Evolutionary conservation across 2,888 invertebrate genomes (phyloP).

Genomic region (Cantharis rufa): DNA sequence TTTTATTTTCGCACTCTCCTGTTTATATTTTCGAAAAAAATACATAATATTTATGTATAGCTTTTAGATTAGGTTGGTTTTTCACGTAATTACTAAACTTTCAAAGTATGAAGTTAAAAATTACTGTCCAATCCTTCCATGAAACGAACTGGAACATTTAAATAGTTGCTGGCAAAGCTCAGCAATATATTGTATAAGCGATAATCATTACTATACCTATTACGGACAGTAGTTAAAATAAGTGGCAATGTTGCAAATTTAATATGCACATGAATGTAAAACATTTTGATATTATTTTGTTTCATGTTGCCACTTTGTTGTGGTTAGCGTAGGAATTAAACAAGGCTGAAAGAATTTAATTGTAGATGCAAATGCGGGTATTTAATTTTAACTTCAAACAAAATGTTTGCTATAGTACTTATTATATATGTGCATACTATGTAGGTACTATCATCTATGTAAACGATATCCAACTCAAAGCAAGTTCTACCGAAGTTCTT

Average conservation of each 20-base stretch:
- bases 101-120: not conserved
- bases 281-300: not conserved
- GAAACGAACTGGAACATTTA: slow-evolving; percentile 4
- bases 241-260: slow-evolving; percentile 2
- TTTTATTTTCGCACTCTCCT: no score
- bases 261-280: not conserved
- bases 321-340: not conserved
- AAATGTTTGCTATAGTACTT: not conserved
- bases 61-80: no score
- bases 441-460: not conserved
- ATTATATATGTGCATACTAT: not conserved
- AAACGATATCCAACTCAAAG: not conserved
- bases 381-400: not conserved
- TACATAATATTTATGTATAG: no score
- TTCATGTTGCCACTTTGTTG: not conserved
- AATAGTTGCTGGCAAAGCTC: slow-evolving; percentile 3
- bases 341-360: not conserved
- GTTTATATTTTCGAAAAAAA: no score
- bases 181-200: not conserved
- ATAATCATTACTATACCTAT: slow-evolving; percentile 1
- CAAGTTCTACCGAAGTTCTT: not conserved
- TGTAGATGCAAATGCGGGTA: not conserved
- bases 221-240: not conserved
- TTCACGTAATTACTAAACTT: no score
- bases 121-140: not conserved